Evolutionary conservation across 2,797 vertebrate genomes (phyloP), one percentile per base, ranked within the genome.

Genomic region (Melanotaenia nigrans): DNA sequence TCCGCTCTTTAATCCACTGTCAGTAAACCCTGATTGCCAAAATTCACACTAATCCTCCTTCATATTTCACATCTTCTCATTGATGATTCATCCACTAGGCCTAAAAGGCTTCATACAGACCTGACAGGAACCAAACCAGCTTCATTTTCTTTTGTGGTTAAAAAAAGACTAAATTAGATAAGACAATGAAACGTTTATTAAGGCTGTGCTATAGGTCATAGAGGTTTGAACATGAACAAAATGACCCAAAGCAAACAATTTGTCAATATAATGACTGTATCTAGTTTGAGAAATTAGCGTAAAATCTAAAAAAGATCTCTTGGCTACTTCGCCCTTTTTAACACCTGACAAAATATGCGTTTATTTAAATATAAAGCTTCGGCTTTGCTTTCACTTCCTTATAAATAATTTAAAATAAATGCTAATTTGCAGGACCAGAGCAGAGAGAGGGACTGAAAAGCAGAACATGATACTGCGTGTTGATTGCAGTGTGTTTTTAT

Each of bases 21-120:
- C 73, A 82, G 78, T 68, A 66, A 66, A 74, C 45, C 61, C 56
- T 61, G 68, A 79, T 62, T 66, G 18, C 54, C 51, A 80, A 81
- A 55, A 84, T 83, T 72, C 81, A 55, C 82, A 55, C 73, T 83
- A 81, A 87, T 85, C 87, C 87, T 87, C 86, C 80, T 88, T 89
- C 83, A 83, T 85, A 87, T 88, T 86, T 84, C 75, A 84, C 79
- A 66, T 85, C 58, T 83, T 66, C 83, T 77, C 83, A 68, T 73
- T 78, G 65, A 65, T 68, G 63, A 78, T 79, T 80, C 75, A 81
- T 85, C 69, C 81, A 71, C 71, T 71, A 56, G 61, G 51, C 51
- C 51, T 16, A 28, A 40, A 45, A 59, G 68, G 73, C 71, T 64
- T 79, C 65, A 42, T 60, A 66, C 66, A 71, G 68, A 75, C 56